phyloP scores from a whole-genome alignment of 2,888 invertebrate species.

The Agonopterix heracliana region DNA sequence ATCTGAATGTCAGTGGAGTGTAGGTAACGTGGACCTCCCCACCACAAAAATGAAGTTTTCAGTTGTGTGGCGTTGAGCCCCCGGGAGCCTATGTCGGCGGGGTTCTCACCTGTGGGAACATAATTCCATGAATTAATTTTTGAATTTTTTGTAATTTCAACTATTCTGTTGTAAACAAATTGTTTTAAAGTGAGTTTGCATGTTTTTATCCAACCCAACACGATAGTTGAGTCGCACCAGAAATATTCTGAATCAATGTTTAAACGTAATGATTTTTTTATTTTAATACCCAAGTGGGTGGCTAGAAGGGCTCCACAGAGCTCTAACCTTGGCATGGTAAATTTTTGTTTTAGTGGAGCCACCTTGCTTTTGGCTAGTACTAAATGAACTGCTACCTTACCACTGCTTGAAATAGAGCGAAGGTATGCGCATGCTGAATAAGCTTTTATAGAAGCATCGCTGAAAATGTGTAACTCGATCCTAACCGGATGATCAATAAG shows the following conservation, averaged over 20 bases:
- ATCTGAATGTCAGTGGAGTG: neutral
- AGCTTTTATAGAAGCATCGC: neutral
- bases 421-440: neutral
- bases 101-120: neutral
- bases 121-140: neutral
- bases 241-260: neutral
- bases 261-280: neutral
- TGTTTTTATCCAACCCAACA: neutral
- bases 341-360: neutral
- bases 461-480: neutral
- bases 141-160: neutral
- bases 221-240: conserved; percentile 1
- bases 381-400: neutral
- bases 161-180: neutral
- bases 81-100: neutral
- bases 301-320: neutral
- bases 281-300: neutral
- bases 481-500: neutral
- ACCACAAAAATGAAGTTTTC: neutral
- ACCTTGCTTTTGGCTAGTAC: neutral
- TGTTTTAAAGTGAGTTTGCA: neutral
- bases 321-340: neutral
- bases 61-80: neutral
- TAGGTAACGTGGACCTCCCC: neutral
- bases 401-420: neutral